phyloP scores from a whole-genome alignment of 2,113 vertebrate species.

The Ia io region DNA sequence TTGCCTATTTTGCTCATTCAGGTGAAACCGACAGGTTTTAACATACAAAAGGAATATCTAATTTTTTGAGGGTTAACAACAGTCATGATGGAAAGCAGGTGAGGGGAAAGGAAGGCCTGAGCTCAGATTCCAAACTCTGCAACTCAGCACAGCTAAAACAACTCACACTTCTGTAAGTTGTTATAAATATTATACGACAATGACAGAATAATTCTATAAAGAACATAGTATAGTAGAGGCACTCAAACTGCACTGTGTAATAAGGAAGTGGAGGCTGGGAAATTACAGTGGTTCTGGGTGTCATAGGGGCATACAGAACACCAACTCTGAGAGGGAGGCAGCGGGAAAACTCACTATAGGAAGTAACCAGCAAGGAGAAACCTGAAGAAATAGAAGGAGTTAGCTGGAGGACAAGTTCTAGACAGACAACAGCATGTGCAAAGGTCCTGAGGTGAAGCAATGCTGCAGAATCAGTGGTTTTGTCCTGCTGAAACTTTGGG shows the following conservation, averaged over 20 bases:
- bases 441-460: background rate
- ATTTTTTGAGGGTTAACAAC: slow-evolving; percentile 30
- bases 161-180: background rate
- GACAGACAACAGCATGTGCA: background rate
- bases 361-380: background rate
- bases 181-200: background rate
- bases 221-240: background rate
- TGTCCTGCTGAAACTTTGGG: background rate
- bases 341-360: background rate
- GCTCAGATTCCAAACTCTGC: background rate
- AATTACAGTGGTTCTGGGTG: background rate
- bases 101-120: background rate
- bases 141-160: background rate
- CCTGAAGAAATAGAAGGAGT: background rate
- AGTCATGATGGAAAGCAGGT: background rate
- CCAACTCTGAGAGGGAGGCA: background rate
- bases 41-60: background rate
- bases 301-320: background rate
- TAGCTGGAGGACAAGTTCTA: background rate
- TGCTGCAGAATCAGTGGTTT: background rate
- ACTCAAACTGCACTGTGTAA: background rate
- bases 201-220: background rate
- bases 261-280: background rate
- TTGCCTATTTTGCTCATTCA: slow-evolving; percentile 30
- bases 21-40: background rate